phyloP scores from a whole-genome alignment of 2,888 invertebrate species.

The Microchrysa polita region DNA sequence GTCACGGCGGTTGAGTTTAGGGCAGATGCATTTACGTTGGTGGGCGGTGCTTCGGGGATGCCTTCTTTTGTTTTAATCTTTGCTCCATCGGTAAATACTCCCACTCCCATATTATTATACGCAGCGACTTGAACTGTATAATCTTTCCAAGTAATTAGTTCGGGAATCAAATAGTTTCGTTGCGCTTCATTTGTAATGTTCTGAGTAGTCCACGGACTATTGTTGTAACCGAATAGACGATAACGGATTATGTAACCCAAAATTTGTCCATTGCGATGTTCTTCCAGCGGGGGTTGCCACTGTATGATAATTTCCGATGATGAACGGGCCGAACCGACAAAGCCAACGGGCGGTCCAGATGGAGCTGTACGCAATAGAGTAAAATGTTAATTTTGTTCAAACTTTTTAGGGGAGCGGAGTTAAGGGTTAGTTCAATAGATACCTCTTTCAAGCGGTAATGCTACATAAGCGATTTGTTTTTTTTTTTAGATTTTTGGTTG shows the following conservation, averaged over 20 bases:
- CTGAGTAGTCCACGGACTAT: slow-evolving; percentile 89
- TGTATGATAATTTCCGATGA: slow-evolving; percentile 96
- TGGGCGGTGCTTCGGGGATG: slow-evolving; percentile 91
- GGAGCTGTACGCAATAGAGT: slow-evolving; percentile 74
- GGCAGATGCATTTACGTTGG: slow-evolving; percentile 79
- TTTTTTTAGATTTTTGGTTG: slow-evolving; percentile 47
- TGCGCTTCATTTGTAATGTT: slow-evolving; percentile 95
- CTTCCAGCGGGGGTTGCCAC: slow-evolving; percentile 95
- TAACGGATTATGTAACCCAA: slow-evolving; percentile 93
- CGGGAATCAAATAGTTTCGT: slow-evolving; percentile 88
- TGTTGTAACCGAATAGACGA: slow-evolving; percentile 89
- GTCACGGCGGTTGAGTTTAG: slow-evolving; percentile 85
- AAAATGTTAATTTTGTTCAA: slow-evolving; percentile 43
- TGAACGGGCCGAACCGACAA: slow-evolving; percentile 93
- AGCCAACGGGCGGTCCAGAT: slow-evolving; percentile 93
- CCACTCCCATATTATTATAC: slow-evolving; percentile 95
- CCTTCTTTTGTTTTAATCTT: slow-evolving; percentile 97
- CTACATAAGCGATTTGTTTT: slow-evolving; percentile 60
- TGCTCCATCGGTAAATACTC: slow-evolving; percentile 88
- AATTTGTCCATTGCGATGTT: slow-evolving; percentile 94
- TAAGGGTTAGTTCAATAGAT: slow-evolving; percentile 52
- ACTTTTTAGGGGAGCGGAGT: slow-evolving; percentile 2
- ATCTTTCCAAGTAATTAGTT: slow-evolving; percentile 97
- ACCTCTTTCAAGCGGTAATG: slow-evolving; percentile 64
- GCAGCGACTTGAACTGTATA: slow-evolving; percentile 97